Percentiles rank a stretch among this genome's conserved stretches.
Conservation (phyloP, 2,888 invertebrate genomes). For the Dioctria linearis region DNA sequence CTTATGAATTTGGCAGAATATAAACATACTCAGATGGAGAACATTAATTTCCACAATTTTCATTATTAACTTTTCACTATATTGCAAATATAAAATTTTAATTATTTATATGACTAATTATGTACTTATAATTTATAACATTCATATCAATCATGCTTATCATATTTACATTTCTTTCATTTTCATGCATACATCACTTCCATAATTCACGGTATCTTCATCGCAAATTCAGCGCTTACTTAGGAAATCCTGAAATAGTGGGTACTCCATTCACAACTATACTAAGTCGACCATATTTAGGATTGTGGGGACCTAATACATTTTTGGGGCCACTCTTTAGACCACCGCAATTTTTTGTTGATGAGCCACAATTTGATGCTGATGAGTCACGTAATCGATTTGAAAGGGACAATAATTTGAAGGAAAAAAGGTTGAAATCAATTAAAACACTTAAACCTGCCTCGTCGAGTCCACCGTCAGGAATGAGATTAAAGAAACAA, state of each 20-base stretch:
- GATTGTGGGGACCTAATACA: conserved; percentile 18
- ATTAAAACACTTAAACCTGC: not conserved
- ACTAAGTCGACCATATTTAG: conserved; percentile 39
- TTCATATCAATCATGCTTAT: too few species aligned
- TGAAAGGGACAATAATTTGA: conserved; percentile 12
- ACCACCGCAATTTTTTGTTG: not conserved
- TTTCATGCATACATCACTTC: conserved; percentile 5
- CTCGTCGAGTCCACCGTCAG: not conserved
- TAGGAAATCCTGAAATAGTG: conserved; percentile 23
- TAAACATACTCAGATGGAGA: too few species aligned
- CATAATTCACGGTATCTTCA: conserved; percentile 8
- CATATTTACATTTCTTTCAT: conserved; percentile 10
- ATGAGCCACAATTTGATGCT: not conserved
- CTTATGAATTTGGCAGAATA: too few species aligned
- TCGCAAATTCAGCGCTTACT: not conserved
- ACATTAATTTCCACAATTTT: too few species aligned
- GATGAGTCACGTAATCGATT: conserved; percentile 6
- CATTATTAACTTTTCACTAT: too few species aligned
- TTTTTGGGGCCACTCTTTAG: not conserved
- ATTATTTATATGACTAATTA: too few species aligned
- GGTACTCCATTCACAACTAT: conserved; percentile 40
- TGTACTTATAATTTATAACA: too few species aligned
- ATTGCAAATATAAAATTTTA: too few species aligned
- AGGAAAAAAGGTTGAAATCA: not conserved
- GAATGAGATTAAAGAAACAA: conserved; percentile 17